Conservation (phyloP, 2,113 vertebrate genomes). For the Canis aureus region DNA sequence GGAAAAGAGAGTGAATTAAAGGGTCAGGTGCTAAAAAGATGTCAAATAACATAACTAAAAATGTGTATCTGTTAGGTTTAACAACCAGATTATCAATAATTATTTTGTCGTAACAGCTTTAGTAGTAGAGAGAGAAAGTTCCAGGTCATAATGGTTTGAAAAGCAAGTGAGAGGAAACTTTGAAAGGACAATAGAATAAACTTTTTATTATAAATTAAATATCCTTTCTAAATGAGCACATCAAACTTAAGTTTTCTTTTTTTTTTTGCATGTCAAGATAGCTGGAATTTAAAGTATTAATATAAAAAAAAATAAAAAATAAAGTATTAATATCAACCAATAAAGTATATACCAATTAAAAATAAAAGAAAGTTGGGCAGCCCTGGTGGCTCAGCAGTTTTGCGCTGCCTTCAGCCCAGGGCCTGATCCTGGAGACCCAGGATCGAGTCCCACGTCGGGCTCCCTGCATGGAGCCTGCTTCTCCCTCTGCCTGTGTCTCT, state of each 20-base stretch:
- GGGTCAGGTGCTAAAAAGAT: neutral
- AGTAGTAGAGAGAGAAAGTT: neutral
- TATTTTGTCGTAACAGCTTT: neutral
- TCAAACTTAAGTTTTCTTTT: neutral
- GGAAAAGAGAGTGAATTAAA: neutral
- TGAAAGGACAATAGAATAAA: neutral
- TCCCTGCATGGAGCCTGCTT: too few relatives aligned
- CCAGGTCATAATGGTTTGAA: neutral
- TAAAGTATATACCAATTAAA: conserved; percentile 67
- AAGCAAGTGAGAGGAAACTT: neutral
- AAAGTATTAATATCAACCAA: neutral
- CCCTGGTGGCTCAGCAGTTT: too few relatives aligned
- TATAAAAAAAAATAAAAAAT: too few relatives aligned
- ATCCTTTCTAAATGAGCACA: neutral
- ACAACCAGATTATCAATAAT: neutral
- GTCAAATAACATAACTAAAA: neutral
- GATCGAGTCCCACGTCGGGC: too few relatives aligned
- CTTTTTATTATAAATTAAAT: neutral
- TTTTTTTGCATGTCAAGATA: neutral
- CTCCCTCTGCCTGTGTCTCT: too few relatives aligned
- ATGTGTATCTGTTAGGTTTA: neutral
- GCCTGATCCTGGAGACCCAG: too few relatives aligned
- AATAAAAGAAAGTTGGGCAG: neutral
- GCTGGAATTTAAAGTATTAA: neutral
- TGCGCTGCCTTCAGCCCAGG: too few relatives aligned